A percentile compares a stretch with the other conserved stretches of the same genome.
Evolutionary conservation across 2,797 vertebrate genomes (phyloP).

Genomic region (Furcifer pardalis): DNA sequence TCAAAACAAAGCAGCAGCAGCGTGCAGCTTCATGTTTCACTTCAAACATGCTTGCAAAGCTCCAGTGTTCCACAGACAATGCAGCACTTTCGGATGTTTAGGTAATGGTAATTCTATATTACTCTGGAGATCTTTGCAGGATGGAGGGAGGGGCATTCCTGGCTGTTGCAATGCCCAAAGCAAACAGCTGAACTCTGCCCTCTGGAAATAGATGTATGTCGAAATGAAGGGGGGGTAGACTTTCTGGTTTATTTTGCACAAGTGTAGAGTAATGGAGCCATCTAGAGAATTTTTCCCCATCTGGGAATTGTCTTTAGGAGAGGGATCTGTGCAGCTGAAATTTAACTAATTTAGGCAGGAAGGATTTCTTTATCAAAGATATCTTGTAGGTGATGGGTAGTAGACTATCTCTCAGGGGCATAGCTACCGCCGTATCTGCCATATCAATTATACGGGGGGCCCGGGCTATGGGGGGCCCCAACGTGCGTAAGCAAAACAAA

Average conservation of each 20-base stretch:
- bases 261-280: background rate
- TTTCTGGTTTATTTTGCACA: constrained; percentile 5
- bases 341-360: background rate
- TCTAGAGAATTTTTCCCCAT: background rate
- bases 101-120: background rate
- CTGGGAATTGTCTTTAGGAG: constrained; percentile 3
- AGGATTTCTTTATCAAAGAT: background rate
- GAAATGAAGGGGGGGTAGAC: background rate
- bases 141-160: background rate
- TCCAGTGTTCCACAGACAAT: constrained; percentile 38
- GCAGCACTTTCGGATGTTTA: constrained; percentile 23
- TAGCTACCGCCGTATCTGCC: too few relatives aligned
- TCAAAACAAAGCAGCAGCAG: constrained; percentile 22
- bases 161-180: constrained; percentile 22
- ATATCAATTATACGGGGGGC: too few relatives aligned
- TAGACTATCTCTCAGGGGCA: background rate
- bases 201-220: constrained; percentile 4
- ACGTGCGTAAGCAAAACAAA: too few relatives aligned
- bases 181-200: constrained; percentile 37
- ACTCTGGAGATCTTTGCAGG: background rate
- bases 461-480: too few relatives aligned
- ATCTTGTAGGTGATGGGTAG: background rate
- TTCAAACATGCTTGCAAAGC: constrained; percentile 31
- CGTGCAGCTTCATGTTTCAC: background rate
- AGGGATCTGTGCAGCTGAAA: constrained; percentile 9